Conservation (phyloP, 1,140 invertebrate genomes). For the Apocrypta bakeri region DNA sequence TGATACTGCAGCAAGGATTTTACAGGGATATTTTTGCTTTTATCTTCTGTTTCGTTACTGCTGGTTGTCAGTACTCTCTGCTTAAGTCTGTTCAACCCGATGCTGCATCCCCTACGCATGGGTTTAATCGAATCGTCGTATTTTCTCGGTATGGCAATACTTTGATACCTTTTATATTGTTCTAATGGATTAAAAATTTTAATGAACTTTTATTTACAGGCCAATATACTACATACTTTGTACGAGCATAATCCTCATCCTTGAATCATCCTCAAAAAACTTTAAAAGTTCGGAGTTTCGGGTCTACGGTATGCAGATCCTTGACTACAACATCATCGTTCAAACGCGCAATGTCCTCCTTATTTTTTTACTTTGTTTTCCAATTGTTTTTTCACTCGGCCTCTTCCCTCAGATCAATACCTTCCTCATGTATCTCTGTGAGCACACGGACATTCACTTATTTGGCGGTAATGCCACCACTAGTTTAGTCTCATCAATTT, state of each 20-base stretch:
- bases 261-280: slow-evolving; percentile 75
- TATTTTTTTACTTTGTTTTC: slow-evolving; percentile 92
- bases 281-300: slow-evolving; percentile 74
- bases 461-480: slow-evolving; percentile 98
- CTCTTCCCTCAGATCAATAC: slow-evolving; percentile 98
- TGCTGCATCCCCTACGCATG: slow-evolving; percentile 97
- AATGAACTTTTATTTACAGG: slow-evolving; percentile 64
- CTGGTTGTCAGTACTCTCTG: slow-evolving; percentile 97
- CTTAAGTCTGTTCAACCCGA: slow-evolving; percentile 99
- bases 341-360: slow-evolving; percentile 83
- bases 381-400: slow-evolving; percentile 94
- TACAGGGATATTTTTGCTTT: slow-evolving; percentile 95
- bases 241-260: slow-evolving; percentile 82
- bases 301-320: slow-evolving; percentile 86
- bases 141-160: slow-evolving; percentile 78
- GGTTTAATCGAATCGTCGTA: slow-evolving; percentile 96
- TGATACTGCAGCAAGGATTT: slow-evolving; percentile 88
- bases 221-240: slow-evolving; percentile 97
- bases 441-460: slow-evolving; percentile 97
- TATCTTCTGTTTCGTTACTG: slow-evolving; percentile 97
- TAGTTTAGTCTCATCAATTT: slow-evolving; percentile 88
- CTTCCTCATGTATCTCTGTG: slow-evolving; percentile 94
- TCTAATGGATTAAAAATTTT: neutral
- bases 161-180: neutral
- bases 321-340: slow-evolving; percentile 80